Percentiles rank a stretch among this genome's conserved stretches.
Conservation (phyloP, 2,113 vertebrate species). For the Arizona elegans region DNA sequence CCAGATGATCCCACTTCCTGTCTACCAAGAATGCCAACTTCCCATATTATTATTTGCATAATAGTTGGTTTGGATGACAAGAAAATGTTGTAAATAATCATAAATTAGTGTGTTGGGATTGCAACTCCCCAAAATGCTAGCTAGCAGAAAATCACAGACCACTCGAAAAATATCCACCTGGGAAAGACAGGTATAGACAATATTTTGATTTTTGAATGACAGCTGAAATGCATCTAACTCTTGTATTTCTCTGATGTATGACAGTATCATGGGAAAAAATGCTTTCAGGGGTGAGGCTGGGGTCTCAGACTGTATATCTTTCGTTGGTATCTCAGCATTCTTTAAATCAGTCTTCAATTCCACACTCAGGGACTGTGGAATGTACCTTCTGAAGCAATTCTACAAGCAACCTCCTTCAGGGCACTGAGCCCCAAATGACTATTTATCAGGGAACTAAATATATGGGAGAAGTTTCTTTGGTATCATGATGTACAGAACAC, state of each 20-base stretch:
- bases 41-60: neutral
- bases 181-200: neutral
- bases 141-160: neutral
- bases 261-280: neutral
- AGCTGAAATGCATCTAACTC: neutral
- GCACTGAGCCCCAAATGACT: no score
- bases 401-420: neutral
- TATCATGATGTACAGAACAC: neutral
- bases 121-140: neutral
- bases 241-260: neutral
- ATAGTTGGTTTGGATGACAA: neutral
- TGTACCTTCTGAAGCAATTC: neutral
- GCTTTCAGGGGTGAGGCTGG: neutral
- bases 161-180: neutral
- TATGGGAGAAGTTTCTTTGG: neutral
- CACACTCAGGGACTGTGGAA: neutral
- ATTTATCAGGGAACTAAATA: neutral
- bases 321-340: neutral
- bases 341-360: neutral
- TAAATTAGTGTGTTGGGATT: neutral
- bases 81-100: neutral
- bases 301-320: neutral
- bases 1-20: neutral
- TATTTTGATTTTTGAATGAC: neutral
- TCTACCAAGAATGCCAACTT: neutral